Base-by-base conservation (phyloP, 2,797 vertebrate genomes). In the Hoplostethus atlanticus region DNA sequence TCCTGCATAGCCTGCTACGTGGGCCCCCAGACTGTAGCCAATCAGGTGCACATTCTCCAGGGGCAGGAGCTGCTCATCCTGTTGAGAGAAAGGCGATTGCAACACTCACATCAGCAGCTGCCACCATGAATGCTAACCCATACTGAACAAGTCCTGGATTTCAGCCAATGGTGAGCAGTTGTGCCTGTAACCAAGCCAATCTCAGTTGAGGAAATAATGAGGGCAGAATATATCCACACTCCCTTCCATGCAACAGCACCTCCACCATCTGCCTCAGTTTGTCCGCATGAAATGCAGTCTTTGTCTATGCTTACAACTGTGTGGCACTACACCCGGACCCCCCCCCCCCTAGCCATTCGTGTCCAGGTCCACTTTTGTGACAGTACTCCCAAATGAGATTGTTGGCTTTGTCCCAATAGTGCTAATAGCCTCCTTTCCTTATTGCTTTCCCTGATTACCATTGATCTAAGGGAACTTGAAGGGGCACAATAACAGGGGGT, bases 21-120 rank as follows among this genome's bases (percentile, higher is more conserved):
- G 98, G 2, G 98, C 98, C 0, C 98, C 98, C 4, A 99, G 93
- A 85, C 98, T 99, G 87, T 99, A 99, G 77, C 98, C 98, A 1
- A 99, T 98, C 82, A 99, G 90, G 81, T 99, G 98, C 56, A 99
- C 95, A 0, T 96, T 96, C 59, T 89, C 50, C 0, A 98, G 89
- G 40, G 93, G 91, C 54, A 98, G 93, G 9, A 87, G 89, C 0
- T 92, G 87, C 67, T 96, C 94, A 17, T 95, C 95, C 98, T 99
- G 91, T 79, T 40, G 3, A 15, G 30, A 56, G 9, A 56, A 11
- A 34, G 51, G 25, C 50, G 59, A 63, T 46, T 21, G 3, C 3
- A 38, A 64, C 21, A 57, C n/a, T 53, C 21, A 13, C 47, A 62
- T 90, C 62, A 89, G 78, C 79, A 84, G 62, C 81, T 81, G 79